phyloP scores from a whole-genome alignment of 30 jellyfish, hydroid and myxozoan species.

The Hydractinia symbiolongicarpus region DNA sequence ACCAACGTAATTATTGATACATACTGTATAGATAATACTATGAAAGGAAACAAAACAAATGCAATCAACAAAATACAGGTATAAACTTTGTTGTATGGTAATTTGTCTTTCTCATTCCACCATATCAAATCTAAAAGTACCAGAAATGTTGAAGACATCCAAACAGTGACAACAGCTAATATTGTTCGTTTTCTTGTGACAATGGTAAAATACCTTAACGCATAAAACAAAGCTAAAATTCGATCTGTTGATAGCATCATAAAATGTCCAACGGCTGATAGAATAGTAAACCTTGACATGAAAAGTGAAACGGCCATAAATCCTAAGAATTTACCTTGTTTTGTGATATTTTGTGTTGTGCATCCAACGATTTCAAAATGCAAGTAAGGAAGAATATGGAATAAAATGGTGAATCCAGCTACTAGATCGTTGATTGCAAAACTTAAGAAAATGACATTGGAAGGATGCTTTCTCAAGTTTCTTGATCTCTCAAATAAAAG shows the following conservation, averaged over 20 bases:
- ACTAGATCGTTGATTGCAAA: neutral
- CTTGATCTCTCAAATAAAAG: neutral
- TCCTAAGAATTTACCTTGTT: neutral
- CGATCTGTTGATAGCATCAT: constrained; percentile 2
- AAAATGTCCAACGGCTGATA: constrained; percentile 2
- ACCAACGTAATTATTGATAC: neutral
- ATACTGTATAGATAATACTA: neutral
- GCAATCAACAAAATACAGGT: neutral
- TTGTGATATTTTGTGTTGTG: neutral
- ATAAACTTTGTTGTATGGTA: neutral
- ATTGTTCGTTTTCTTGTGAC: neutral
- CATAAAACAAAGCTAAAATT: constrained; percentile 8
- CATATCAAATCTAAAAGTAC: neutral
- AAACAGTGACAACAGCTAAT: neutral
- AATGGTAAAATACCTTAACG: neutral
- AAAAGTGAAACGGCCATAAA: neutral
- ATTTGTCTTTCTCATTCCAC: neutral
- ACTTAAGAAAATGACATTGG: neutral
- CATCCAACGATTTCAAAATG: neutral
- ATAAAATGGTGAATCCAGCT: neutral
- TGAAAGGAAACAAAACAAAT: neutral
- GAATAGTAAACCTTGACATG: neutral
- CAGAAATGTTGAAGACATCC: neutral
- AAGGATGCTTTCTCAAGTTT: neutral
- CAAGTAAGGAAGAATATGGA: neutral